Evolutionary conservation across 2,797 vertebrate species (phyloP).

Genomic region (Hypotaenidia okinawae): DNA sequence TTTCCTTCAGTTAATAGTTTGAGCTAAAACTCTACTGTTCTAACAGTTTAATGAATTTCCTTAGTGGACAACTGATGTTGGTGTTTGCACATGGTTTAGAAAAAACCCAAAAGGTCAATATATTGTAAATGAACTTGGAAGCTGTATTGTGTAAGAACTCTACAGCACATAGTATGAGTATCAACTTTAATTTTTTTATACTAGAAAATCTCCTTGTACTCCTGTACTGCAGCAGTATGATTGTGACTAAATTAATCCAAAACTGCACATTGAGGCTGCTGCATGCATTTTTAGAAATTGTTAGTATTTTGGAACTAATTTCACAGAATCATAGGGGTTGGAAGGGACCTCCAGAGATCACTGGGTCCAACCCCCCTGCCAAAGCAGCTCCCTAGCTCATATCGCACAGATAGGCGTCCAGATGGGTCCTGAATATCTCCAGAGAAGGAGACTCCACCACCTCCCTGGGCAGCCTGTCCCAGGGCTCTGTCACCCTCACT

Average conservation of each 20-base stretch:
- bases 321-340: too few relatives aligned
- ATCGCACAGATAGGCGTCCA: too few relatives aligned
- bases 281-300: background rate
- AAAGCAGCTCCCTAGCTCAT: too few relatives aligned
- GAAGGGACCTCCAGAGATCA: too few relatives aligned
- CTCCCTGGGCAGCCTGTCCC: too few relatives aligned
- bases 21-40: accelerated
- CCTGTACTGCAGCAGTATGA: background rate
- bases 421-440: too few relatives aligned
- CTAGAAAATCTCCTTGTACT: background rate
- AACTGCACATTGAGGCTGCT: background rate
- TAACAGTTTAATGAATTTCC: background rate
- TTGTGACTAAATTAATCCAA: background rate
- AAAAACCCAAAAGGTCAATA: background rate
- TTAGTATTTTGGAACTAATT: background rate
- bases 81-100: background rate
- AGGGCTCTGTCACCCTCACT: too few relatives aligned
- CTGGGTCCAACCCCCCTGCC: too few relatives aligned
- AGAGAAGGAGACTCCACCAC: too few relatives aligned
- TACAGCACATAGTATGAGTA: background rate
- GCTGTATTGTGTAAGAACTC: background rate
- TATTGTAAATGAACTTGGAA: background rate
- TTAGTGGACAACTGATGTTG: background rate
- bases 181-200: background rate
- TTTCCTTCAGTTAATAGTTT: background rate